phyloP scores from a whole-genome alignment of 2,797 vertebrate species.

The Neomorphus geoffroyi region DNA sequence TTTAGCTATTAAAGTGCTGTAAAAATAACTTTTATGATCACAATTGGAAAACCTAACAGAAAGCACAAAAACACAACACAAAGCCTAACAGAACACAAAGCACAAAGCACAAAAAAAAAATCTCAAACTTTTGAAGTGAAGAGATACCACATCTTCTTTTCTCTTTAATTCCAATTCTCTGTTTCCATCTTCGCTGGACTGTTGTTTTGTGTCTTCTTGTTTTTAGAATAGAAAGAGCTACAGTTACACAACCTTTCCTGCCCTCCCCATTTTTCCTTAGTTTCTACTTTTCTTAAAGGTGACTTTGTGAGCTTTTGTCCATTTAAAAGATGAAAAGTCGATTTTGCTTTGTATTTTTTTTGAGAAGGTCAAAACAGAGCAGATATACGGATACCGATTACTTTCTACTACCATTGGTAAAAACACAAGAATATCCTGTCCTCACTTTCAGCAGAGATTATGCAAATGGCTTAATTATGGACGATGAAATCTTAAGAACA shows the following conservation, averaged over 20 bases:
- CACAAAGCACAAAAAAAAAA: no score
- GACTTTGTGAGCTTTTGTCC: not conserved
- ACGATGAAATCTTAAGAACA: not conserved
- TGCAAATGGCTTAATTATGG: not conserved
- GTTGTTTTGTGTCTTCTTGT: not conserved
- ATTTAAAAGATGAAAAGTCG: not conserved
- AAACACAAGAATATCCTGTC: not conserved
- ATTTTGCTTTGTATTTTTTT: not conserved
- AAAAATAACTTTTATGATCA: slow-evolving; percentile 10
- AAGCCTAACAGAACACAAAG: no score
- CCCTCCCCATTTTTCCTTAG: accelerated
- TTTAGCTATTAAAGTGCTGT: slow-evolving; percentile 32
- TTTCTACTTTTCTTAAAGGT: not conserved
- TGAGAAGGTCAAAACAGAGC: not conserved
- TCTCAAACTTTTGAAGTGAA: not conserved
- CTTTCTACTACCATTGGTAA: not conserved
- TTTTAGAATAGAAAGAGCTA: not conserved
- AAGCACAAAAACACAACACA: no score
- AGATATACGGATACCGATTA: not conserved
- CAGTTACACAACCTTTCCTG: not conserved
- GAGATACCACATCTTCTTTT: not conserved
- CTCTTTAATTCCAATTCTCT: not conserved
- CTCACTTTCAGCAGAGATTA: not conserved
- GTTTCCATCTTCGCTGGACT: not conserved
- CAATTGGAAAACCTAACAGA: not conserved